phyloP scores from a whole-genome alignment of 2,797 vertebrate genomes.

The Brachyrhaphis roseni region DNA sequence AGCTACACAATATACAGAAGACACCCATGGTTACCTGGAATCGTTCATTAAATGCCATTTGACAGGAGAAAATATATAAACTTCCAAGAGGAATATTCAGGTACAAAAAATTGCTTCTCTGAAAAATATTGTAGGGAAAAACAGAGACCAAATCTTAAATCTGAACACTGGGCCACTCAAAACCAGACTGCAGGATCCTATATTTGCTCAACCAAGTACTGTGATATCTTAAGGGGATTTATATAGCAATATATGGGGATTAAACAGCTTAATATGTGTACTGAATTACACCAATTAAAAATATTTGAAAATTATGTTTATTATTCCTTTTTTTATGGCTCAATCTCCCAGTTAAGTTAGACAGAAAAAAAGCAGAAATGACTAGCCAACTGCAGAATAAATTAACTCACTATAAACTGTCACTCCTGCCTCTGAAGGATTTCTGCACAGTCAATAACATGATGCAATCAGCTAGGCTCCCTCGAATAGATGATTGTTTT shows the following conservation, averaged over 20 bases:
- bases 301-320: not conserved
- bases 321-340: not conserved
- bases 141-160: not conserved
- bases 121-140: not conserved
- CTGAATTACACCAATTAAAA: not conserved
- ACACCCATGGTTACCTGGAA: constrained; percentile 1
- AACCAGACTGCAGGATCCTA: not conserved
- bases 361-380: not conserved
- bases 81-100: not conserved
- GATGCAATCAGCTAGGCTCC: not conserved
- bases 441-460: not conserved
- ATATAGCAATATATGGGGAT: no score
- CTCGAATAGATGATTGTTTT: not conserved
- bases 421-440: not conserved
- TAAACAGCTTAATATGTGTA: not conserved
- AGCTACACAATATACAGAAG: not conserved
- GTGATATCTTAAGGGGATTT: not conserved
- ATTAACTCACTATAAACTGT: not conserved
- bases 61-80: not conserved
- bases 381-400: not conserved
- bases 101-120: constrained; percentile 1
- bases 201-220: not conserved
- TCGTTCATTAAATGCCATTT: constrained; percentile 1
- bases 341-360: not conserved
- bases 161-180: not conserved